Percentiles rank a stretch among this genome's conserved stretches.
These are phyloP conservation scores for Cheilosia vernalis DNA, from an alignment of 2,888 invertebrate species.

Conservation along the genomic window DNA sequence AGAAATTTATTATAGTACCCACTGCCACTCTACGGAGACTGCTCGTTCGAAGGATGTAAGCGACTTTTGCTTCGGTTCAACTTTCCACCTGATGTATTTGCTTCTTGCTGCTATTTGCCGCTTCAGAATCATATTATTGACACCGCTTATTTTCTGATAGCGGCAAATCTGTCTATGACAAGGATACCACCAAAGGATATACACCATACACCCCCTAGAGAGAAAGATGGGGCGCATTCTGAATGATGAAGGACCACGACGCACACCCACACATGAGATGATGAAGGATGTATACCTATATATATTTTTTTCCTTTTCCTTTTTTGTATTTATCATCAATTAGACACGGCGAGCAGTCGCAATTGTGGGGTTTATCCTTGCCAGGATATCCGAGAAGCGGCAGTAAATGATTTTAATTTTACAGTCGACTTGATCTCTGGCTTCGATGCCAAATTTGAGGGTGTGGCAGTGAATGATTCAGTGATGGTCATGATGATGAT, in stretches of 20 bases:
- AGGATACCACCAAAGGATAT: constrained; percentile 57
- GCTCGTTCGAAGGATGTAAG: constrained; percentile 24
- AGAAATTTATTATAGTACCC: constrained; percentile 42
- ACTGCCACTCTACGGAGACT: not conserved
- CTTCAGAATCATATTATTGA: constrained; percentile 71
- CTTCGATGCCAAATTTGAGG: constrained; percentile 72
- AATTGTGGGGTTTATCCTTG: constrained; percentile 65
- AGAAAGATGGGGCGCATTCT: constrained; percentile 21
- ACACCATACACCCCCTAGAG: not conserved
- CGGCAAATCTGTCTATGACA: constrained; percentile 74
- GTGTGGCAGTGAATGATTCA: constrained; percentile 73
- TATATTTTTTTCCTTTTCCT: constrained; percentile 6
- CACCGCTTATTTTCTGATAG: constrained; percentile 73
- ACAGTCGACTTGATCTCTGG: constrained; percentile 73
- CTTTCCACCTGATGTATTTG: constrained; percentile 73
- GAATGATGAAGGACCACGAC: constrained; percentile 45
- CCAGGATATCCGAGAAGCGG: constrained; percentile 43
- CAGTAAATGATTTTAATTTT: constrained; percentile 74
- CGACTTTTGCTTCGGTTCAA: constrained; percentile 64
- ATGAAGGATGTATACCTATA: constrained; percentile 32
- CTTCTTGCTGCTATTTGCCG: constrained; percentile 43
- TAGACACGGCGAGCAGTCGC: constrained; percentile 79
- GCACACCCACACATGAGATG: constrained; percentile 40
- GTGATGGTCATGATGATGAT: constrained; percentile 65
- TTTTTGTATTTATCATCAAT: constrained; percentile 79